A percentile compares a stretch with the other conserved stretches of the same genome.
phyloP scores from a whole-genome alignment of 1,140 invertebrate genomes.

The Armadillidium nasatum region DNA sequence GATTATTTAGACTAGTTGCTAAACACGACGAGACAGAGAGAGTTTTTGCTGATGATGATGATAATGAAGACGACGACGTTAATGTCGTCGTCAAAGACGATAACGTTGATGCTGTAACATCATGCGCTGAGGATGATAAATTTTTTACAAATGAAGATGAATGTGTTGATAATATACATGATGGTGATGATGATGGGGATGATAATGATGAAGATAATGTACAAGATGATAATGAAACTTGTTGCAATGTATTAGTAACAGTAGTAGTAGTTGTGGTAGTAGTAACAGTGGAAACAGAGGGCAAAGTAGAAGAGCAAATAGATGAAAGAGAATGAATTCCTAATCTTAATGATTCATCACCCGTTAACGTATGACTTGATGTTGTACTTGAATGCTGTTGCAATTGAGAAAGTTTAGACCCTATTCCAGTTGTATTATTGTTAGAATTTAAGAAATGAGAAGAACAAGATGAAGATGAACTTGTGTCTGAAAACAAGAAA shows the following conservation, averaged over 20 bases:
- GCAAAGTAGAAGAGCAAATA: background rate
- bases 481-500: background rate
- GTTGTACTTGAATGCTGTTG: background rate
- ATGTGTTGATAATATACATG: background rate
- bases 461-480: background rate
- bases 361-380: background rate
- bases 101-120: background rate
- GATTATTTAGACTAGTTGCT: slow-evolving; percentile 7
- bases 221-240: background rate
- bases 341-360: background rate
- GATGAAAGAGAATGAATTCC: background rate
- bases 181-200: background rate
- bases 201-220: background rate
- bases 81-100: background rate
- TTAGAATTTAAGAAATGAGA: too few species aligned
- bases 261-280: too few species aligned
- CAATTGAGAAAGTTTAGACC: background rate
- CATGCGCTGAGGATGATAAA: background rate
- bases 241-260: too few species aligned
- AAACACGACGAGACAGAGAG: slow-evolving; percentile 3
- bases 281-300: too few species aligned
- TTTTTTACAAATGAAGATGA: background rate
- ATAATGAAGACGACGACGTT: background rate
- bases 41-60: background rate
- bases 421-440: too few species aligned